Evolutionary conservation across 2,888 invertebrate species (phyloP), one percentile per base, ranked within the genome.

Genomic region (Parnassius apollo): DNA sequence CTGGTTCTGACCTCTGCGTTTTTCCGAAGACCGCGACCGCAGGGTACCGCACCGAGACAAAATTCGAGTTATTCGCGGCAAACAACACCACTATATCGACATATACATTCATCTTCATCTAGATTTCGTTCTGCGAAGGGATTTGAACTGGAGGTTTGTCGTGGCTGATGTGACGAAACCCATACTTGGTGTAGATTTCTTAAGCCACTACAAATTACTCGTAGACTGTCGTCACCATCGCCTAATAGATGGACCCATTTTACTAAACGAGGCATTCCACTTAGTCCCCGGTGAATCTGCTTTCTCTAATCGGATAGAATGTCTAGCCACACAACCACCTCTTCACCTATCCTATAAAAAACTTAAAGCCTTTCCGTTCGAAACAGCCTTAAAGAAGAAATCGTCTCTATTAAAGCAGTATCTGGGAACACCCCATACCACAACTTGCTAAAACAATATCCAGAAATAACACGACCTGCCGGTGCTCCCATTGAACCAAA

Each of bases 381-480:
- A 13, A 35, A 22, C 52, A 52, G 10, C 25, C 13, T 50, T 18
- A 35, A 52, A 12, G 49, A 12, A 12, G 49, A 49, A 49, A 49
- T 13, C 49, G 49, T 49, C 49, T 12, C 49, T 49, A 44, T 44
- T 44, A 51, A 48, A 13, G 48, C 13, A 48, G 48, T 48, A 12
- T n/a, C 48, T 48, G 48, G 48, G 12, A 48, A 48, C 48, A 12
- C 48, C 12, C 48, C 12, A 48, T 48, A 48, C 13, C 48, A 48
- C 48, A 48, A 1, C n/a, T n/a, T 48, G 13, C 48, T 48, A 10
- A 10, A 25, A 18, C 18, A 18, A 9, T 67, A 60, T 52, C 64
- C 70, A 0, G 67, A 65, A 12, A 66, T 68, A 9, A 61, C 61
- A 2, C 22, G 61, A 42, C 61, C 61, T 35, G 9, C 56, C 9